phyloP scores from a whole-genome alignment of 2,797 vertebrate species.

The Clarias platycephalus region DNA sequence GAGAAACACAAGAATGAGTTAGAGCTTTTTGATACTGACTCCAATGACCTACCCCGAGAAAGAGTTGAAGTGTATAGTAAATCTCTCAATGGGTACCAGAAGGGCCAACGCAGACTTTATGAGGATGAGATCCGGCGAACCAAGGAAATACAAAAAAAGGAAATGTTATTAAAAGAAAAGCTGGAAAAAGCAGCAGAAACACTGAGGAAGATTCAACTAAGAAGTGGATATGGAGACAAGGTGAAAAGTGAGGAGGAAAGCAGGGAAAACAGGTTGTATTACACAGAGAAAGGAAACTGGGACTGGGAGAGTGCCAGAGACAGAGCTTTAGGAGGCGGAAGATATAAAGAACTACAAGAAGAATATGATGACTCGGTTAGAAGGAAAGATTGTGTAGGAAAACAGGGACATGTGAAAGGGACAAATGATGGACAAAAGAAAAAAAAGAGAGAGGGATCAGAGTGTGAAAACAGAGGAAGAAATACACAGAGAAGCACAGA shows the following conservation, averaged over 20 bases:
- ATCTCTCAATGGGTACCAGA: conserved; percentile 41
- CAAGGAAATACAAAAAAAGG: conserved; percentile 73
- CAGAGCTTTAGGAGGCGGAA: conserved; percentile 44
- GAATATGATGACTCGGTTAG: conserved; percentile 58
- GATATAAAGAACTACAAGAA: conserved; percentile 45
- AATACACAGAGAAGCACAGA: conserved; percentile 16
- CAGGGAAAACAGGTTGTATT: conserved; percentile 44
- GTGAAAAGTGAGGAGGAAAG: conserved; percentile 42
- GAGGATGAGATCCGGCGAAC: conserved; percentile 63
- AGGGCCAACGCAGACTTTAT: conserved; percentile 62
- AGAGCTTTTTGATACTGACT: not conserved
- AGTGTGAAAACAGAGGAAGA: not conserved
- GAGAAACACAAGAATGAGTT: conserved; percentile 6
- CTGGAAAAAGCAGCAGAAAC: conserved; percentile 72
- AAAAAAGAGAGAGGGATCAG: conserved; percentile 3
- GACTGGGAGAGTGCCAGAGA: conserved; percentile 22
- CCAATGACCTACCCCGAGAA: conserved; percentile 1
- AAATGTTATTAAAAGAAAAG: conserved; percentile 77
- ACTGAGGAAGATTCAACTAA: conserved; percentile 72
- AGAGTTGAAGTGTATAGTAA: conserved; percentile 16
- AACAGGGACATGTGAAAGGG: conserved; percentile 51
- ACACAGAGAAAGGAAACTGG: conserved; percentile 30
- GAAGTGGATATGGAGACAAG: conserved; percentile 47
- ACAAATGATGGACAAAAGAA: not conserved
- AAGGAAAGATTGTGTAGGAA: conserved; percentile 56